Evolutionary conservation across 2,113 vertebrate genomes (phyloP).

Genomic region (Erpornis zantholeuca): DNA sequence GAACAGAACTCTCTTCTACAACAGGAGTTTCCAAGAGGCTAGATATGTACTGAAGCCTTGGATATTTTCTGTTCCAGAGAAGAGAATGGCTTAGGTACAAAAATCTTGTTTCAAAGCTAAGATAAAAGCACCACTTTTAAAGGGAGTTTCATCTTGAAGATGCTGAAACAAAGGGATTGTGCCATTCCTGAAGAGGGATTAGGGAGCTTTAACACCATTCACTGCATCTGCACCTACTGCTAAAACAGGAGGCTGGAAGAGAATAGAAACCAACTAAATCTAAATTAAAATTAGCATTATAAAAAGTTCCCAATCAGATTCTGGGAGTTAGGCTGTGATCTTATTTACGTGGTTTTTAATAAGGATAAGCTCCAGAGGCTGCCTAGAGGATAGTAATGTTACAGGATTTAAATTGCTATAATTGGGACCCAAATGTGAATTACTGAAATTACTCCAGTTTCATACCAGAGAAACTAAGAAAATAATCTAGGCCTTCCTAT

Average conservation of each 20-base stretch:
- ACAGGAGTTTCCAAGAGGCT: neutral
- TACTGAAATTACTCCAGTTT: neutral
- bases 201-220: neutral
- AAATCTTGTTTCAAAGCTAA: neutral
- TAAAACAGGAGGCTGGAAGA: neutral
- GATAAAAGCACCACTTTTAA: neutral
- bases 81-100: neutral
- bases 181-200: neutral
- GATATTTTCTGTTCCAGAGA: neutral
- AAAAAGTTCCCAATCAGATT: neutral
- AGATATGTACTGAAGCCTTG: neutral
- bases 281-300: slow-evolving; percentile 8
- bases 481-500: neutral
- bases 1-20: neutral
- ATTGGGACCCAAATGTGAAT: neutral
- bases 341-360: neutral
- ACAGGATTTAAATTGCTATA: neutral
- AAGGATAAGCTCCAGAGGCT: neutral
- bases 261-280: neutral
- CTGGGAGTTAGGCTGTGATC: neutral
- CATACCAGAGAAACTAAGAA: neutral
- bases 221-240: neutral
- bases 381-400: neutral
- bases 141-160: neutral
- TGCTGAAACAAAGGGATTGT: neutral